These are phyloP conservation scores for Cerceris ruficornis DNA, from an alignment of 2,888 invertebrate species.

Conservation along the genomic window DNA sequence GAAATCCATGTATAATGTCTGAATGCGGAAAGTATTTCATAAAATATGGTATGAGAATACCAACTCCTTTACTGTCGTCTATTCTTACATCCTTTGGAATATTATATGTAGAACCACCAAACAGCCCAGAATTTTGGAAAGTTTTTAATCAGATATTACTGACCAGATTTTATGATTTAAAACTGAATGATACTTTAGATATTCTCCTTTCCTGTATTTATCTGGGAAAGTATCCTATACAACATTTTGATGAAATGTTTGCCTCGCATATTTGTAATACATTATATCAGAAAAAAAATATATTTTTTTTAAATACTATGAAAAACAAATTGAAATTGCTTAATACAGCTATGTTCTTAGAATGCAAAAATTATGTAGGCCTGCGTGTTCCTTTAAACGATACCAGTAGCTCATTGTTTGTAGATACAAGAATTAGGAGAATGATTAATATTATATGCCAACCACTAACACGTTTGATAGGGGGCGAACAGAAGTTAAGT, in stretches of 20 bases:
- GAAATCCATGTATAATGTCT: conserved; percentile 84
- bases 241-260: conserved; percentile 85
- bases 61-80: conserved; percentile 83
- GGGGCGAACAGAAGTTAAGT: conserved; percentile 82
- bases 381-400: conserved; percentile 84
- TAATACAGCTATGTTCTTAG: conserved; percentile 86
- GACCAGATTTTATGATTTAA: conserved; percentile 84
- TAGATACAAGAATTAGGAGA: conserved; percentile 84
- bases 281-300: conserved; percentile 81
- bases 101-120: conserved; percentile 84
- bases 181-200: conserved; percentile 84
- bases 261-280: conserved; percentile 85
- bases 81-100: conserved; percentile 85
- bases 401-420: conserved; percentile 82
- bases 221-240: conserved; percentile 85
- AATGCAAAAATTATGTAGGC: conserved; percentile 84
- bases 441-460: conserved; percentile 82
- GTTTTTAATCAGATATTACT: conserved; percentile 83
- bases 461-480: conserved; percentile 81
- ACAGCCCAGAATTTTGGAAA: conserved; percentile 84
- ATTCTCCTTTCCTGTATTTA: conserved; percentile 86
- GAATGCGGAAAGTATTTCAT: conserved; percentile 85
- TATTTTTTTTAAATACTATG: conserved; percentile 76
- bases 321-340: conserved; percentile 84
- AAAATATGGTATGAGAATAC: conserved; percentile 81